Conservation (phyloP, 2,888 invertebrate genomes). For the Calameuta idolon region DNA sequence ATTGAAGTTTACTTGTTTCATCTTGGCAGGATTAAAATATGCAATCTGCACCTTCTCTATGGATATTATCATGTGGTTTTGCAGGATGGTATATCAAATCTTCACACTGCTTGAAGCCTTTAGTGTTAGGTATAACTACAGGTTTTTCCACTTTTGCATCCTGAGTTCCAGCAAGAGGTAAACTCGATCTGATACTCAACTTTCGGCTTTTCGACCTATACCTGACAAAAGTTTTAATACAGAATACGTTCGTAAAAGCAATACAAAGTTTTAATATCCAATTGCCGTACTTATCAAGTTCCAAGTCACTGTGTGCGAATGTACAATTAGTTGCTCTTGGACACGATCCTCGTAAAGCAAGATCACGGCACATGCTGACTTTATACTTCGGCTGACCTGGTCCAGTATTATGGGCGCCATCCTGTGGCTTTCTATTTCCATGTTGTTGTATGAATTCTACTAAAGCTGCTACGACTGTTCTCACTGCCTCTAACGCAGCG, state of each 20-base stretch:
- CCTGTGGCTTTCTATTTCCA: constrained; percentile 75
- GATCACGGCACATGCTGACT: constrained; percentile 90
- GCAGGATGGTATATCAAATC: constrained; percentile 58
- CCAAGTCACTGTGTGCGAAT: constrained; percentile 92
- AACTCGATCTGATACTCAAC: constrained; percentile 61
- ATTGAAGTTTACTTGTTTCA: neutral
- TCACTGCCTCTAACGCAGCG: constrained; percentile 76
- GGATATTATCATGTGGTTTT: constrained; percentile 53
- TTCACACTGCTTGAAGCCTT: constrained; percentile 62
- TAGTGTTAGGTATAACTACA: constrained; percentile 45
- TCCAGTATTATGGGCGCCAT: constrained; percentile 68
- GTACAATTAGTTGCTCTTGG: constrained; percentile 90
- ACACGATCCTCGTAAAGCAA: constrained; percentile 82
- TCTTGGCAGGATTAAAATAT: neutral
- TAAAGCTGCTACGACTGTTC: constrained; percentile 80
- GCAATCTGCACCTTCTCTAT: constrained; percentile 44
- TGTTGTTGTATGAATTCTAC: constrained; percentile 83
- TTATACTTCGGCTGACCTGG: constrained; percentile 83
- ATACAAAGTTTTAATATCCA: constrained; percentile 5
- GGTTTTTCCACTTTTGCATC: constrained; percentile 57
- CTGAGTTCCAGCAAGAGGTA: constrained; percentile 43
- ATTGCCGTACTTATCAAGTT: constrained; percentile 80
- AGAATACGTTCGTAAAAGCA: constrained; percentile 4
- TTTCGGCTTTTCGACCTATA: constrained; percentile 77
- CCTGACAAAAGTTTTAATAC: constrained; percentile 50